Evolutionary conservation across 1,140 invertebrate species (phyloP).

Genomic region (Mercenaria mercenaria): DNA sequence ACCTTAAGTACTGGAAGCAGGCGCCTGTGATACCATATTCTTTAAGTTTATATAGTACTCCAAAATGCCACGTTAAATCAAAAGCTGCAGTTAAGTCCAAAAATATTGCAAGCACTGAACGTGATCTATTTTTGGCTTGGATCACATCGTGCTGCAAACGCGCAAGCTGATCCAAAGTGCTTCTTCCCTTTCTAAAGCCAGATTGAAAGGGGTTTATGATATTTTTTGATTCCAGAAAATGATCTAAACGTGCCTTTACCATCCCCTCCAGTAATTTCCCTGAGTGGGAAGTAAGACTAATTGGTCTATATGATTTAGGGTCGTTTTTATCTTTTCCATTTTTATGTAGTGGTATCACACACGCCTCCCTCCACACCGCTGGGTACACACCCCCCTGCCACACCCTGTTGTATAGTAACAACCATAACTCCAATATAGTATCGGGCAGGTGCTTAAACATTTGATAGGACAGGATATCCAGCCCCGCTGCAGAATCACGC

Average conservation of each 20-base stretch:
- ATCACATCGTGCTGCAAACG: background rate
- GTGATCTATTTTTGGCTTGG: background rate
- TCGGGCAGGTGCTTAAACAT: background rate
- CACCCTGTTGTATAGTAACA: background rate
- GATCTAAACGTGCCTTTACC: background rate
- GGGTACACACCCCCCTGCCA: background rate
- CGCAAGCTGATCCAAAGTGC: background rate
- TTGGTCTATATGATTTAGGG: background rate
- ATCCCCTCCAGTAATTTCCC: background rate
- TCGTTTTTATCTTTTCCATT: background rate
- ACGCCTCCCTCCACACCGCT: background rate
- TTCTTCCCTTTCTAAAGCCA: background rate
- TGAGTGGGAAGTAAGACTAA: background rate
- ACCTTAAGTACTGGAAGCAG: conserved; percentile 22
- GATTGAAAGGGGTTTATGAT: conserved; percentile 6
- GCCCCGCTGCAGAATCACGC: background rate
- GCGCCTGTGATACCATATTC: background rate
- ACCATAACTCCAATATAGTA: background rate
- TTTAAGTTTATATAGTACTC: conserved; percentile 7
- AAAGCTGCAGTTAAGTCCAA: background rate
- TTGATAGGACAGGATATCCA: background rate
- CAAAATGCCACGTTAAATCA: conserved; percentile 27
- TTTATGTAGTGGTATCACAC: background rate
- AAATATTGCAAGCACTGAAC: background rate
- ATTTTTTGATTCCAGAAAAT: background rate